Evolutionary conservation across 2,113 vertebrate species (phyloP), one percentile per base, ranked within the genome.

Genomic region (Todiramphus saurophagus): DNA sequence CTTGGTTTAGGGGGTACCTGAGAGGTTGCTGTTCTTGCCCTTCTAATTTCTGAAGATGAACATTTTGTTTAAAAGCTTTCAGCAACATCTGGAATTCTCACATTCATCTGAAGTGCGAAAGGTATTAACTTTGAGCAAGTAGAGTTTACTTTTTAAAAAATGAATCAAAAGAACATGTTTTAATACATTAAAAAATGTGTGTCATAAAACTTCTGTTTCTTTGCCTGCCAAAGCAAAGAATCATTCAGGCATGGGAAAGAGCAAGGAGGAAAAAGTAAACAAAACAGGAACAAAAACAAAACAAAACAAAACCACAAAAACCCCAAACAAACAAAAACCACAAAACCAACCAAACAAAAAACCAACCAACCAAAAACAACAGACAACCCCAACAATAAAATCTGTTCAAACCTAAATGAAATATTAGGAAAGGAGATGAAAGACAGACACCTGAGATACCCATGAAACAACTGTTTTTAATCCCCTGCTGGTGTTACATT

Each of bases 181-280:
- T 93, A 92, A 78, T 95, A 89, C 74, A 64, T 93, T 96, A 93
- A 90, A 94, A 92, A 93, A 70, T 83, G 72, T 56, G 56, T 92
- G 85, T 83, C 69, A 46, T 96, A 44, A 90, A 92, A 24, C 83
- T 33, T 41, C 82, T 88, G 79, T 46, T 89, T 64, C 39, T 89
- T 30, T 78, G 93, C 68, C 83, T 96, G 92, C 63, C 2, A 7
- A 92, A 95, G 73, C 83, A 64, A 74, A 89, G 90, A 94, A 51
- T 69, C 55, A 18, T 37, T 94, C 88, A 94, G 83, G 79, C 28
- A 3, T 84, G 64, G 72, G 73, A 72, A 87, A 92, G 46, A 80
- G 84, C 74, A 95, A 85, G 77, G 70, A 83, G 19, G 31, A 20
- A 64, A 69, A 93, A 35, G 13, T 24, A 10, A 30, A 43, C 25